Evolutionary conservation across 2,888 invertebrate genomes (phyloP).

Genomic region (Microctonus brassicae): DNA sequence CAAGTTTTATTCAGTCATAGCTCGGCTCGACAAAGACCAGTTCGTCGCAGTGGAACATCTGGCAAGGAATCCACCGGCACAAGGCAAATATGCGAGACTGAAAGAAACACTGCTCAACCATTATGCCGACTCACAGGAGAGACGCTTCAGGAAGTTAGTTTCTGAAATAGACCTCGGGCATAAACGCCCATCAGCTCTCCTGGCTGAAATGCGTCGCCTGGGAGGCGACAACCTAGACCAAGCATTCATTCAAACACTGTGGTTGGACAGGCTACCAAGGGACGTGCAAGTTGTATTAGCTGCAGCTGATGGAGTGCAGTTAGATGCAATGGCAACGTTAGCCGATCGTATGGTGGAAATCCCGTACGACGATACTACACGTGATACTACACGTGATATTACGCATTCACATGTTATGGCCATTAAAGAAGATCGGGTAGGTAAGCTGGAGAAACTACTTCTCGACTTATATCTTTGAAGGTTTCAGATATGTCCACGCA

Average conservation of each 20-base stretch:
- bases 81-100: no score
- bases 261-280: conserved; percentile 3
- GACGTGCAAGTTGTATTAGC: not conserved
- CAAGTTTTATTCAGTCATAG: conserved; percentile 9
- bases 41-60: not conserved
- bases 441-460: no score
- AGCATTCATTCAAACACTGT: conserved; percentile 12
- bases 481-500: not conserved
- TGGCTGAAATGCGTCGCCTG: conserved; percentile 28
- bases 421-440: no score
- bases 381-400: no score
- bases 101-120: no score
- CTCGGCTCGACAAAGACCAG: conserved; percentile 26
- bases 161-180: conserved; percentile 18
- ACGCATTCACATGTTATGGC: no score
- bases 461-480: no score
- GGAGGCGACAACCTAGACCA: conserved; percentile 38
- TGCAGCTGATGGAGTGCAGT: no score
- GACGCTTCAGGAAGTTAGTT: conserved; percentile 5
- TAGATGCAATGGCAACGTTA: no score
- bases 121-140: conserved; percentile 9
- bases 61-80: not conserved
- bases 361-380: no score
- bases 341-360: no score
- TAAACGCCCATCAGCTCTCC: conserved; percentile 19